A percentile compares a stretch with the other conserved stretches of the same genome.
Conservation (phyloP, 1,140 invertebrate genomes). For the Tribolium madens region DNA sequence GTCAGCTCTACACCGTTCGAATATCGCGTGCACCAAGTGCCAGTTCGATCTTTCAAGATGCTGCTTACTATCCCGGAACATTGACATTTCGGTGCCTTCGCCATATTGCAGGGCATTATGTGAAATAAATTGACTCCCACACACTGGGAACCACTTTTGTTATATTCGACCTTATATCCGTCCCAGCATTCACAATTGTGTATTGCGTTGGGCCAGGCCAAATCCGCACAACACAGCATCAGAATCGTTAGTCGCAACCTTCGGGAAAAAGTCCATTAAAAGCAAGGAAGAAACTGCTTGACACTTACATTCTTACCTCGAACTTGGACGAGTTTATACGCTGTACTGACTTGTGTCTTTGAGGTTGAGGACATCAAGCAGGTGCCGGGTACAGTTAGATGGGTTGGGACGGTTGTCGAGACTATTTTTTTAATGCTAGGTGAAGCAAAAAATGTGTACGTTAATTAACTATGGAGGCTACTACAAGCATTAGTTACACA, state of each 20-base stretch:
- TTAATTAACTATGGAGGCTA: too few species aligned
- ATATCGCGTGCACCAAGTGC: conserved; percentile 61
- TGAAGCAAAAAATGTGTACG: neutral
- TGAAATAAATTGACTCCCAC: conserved; percentile 55
- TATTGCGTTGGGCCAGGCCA: neutral
- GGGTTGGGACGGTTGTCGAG: neutral
- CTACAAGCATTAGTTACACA: too few species aligned
- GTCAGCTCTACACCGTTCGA: conserved; percentile 56
- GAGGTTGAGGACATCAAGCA: neutral
- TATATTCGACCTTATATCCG: conserved; percentile 54
- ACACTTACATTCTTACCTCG: neutral
- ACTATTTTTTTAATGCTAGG: neutral
- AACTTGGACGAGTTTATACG: neutral
- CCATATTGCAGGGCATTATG: conserved; percentile 61
- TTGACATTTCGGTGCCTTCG: conserved; percentile 58
- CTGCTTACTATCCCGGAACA: conserved; percentile 59
- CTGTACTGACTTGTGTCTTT: neutral
- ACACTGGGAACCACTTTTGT: conserved; percentile 54
- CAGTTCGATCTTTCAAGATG: conserved; percentile 59
- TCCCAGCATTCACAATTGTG: conserved; percentile 59
- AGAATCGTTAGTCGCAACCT: conserved; percentile 7
- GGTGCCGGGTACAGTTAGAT: neutral
- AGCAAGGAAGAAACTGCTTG: neutral
- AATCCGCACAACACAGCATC: conserved; percentile 6
- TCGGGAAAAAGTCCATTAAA: neutral